Evolutionary conservation across 2,113 vertebrate genomes (phyloP), one percentile per base, ranked within the genome.

Genomic region (Gambusia holbrooki): DNA sequence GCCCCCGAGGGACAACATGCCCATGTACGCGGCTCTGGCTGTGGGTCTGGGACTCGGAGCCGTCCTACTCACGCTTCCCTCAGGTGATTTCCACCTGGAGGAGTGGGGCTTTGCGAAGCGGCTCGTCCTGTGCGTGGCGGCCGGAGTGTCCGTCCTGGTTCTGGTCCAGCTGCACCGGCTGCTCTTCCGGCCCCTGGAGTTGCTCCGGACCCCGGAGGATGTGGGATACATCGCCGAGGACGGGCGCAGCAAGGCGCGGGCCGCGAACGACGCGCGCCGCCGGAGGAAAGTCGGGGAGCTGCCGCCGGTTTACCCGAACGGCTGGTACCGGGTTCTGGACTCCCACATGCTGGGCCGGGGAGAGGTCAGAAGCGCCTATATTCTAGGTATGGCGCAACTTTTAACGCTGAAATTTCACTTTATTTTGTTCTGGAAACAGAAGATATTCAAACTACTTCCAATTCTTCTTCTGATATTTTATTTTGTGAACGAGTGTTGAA

Each of bases 271-370:
- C 11, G 89, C 92, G n/a, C 90, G 95, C 13, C 85, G 93, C 68
- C 80, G 95, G 82, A 93, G 94, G 66, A 94, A 92, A 35, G 82
- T 84, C 11, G 95, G 95, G 0, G 93, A 93, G 0, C 81, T 94
- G 40, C 96, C 95, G 0, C 96, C 96, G 0, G 83, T 95, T 1
- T 97, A 93, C 51, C 96, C 96, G 3, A 95, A 96, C 76, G 96
- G 96, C 83, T 96, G 96, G 95, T 96, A 93, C 89, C 92, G 93
- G 0, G 88, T 95, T 25, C 78, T 96, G 83, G 94, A 94, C 87
- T 95, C 96, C 0, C 86, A 76, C 79, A 81, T 86, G 90, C 91
- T 97, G 87, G 74, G 83, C 37, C 86, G 66, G 6, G 95, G 94
- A 1, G 79, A 93, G 5, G 94, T 93, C 48, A 92, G 87, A 76